phyloP scores from a whole-genome alignment of 2,797 vertebrate species.

The Liparis tanakae region DNA sequence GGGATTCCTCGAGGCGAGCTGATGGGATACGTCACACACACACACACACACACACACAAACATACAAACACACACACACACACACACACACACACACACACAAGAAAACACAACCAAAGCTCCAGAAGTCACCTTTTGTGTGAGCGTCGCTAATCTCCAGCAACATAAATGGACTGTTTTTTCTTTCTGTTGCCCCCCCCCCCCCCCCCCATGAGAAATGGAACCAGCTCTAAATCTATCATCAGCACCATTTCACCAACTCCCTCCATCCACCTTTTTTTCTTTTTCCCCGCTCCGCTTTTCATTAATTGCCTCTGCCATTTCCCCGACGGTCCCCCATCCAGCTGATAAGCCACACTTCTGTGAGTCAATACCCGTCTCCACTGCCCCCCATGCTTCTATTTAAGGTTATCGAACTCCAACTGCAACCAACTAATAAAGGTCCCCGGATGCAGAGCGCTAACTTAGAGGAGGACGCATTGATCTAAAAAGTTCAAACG shows the following conservation, averaged over 20 bases:
- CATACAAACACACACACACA: slow-evolving; percentile 30
- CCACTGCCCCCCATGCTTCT: slow-evolving; percentile 19
- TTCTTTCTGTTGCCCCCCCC: slow-evolving; percentile 2
- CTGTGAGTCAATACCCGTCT: slow-evolving; percentile 78
- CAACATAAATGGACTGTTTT: slow-evolving; percentile 28
- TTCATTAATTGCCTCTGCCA: slow-evolving; percentile 77
- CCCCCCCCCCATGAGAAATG: too few species aligned
- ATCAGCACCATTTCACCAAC: slow-evolving; percentile 34
- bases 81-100: slow-evolving; percentile 24
- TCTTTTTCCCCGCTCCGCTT: neutral
- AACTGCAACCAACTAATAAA: too few species aligned
- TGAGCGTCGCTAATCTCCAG: slow-evolving; percentile 34
- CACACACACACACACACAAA: too few species aligned
- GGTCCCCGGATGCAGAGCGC: too few species aligned
- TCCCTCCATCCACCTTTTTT: slow-evolving; percentile 23
- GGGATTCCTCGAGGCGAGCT: slow-evolving; percentile 38
- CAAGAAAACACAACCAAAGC: slow-evolving; percentile 27
- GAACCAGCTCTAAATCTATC: slow-evolving; percentile 33
- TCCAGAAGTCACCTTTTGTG: slow-evolving; percentile 37
- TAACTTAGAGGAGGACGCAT: too few species aligned
- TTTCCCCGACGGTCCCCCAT: slow-evolving; percentile 65
- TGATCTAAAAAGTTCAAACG: too few species aligned
- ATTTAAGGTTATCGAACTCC: too few species aligned
- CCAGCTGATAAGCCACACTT: slow-evolving; percentile 71
- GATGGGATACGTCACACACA: slow-evolving; percentile 29